A percentile compares a stretch with the other conserved stretches of the same genome.
Conservation (phyloP, 2,113 vertebrate species). For the Junco hyemalis region DNA sequence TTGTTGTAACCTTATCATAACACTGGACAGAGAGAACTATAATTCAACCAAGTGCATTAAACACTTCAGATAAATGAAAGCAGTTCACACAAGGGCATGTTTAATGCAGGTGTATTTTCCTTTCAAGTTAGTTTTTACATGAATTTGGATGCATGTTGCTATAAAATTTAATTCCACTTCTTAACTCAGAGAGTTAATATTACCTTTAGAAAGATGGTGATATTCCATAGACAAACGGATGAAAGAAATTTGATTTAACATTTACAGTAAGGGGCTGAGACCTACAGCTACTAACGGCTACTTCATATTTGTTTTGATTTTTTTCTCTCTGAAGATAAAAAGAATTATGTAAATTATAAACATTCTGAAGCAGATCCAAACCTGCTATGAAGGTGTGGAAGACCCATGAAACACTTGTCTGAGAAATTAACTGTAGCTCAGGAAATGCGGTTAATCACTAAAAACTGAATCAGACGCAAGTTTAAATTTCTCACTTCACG, state of each 20-base stretch:
- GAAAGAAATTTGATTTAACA: not conserved
- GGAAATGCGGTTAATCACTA: not conserved
- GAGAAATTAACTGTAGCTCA: not conserved
- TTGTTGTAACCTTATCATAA: not conserved
- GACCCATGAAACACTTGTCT: not conserved
- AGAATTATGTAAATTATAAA: not conserved
- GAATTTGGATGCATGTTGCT: not conserved
- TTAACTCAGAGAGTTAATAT: not conserved
- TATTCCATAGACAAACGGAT: not conserved
- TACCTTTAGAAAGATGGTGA: not conserved
- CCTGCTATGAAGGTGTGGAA: not conserved
- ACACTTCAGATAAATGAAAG: not conserved
- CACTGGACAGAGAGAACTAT: not conserved
- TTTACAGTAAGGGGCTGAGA: not conserved
- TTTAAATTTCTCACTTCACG: not conserved
- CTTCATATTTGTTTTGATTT: not conserved
- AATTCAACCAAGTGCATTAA: not conserved
- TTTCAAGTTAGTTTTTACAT: not conserved
- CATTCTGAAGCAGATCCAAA: not conserved
- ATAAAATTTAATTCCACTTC: not conserved
- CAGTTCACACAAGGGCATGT: not conserved
- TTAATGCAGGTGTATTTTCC: not conserved
- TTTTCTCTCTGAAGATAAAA: not conserved
- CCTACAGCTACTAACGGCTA: not conserved
- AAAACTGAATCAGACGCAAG: not conserved